These are phyloP conservation scores for Ophraella communa DNA, from an alignment of 2,888 invertebrate species.

Conservation along the genomic window DNA sequence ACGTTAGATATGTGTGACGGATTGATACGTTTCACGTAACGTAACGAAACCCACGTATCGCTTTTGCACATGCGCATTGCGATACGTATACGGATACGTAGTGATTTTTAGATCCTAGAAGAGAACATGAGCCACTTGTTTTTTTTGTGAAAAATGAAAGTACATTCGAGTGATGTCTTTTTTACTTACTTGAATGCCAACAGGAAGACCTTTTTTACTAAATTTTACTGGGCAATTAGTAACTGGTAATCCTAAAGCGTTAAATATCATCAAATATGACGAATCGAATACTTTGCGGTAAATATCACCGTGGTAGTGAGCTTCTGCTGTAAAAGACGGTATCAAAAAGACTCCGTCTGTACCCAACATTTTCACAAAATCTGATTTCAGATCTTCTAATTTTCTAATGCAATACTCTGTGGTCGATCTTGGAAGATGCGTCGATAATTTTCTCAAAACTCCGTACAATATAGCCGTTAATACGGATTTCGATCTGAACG, in stretches of 20 bases:
- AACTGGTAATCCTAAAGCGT: slow-evolving; percentile 81
- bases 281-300: slow-evolving; percentile 74
- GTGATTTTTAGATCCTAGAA: too few relatives aligned
- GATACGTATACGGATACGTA: too few relatives aligned
- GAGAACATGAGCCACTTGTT: too few relatives aligned
- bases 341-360: slow-evolving; percentile 74
- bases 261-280: slow-evolving; percentile 82
- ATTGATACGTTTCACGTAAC: too few relatives aligned
- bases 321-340: slow-evolving; percentile 71
- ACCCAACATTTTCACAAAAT: slow-evolving; percentile 66
- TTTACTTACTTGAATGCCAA: slow-evolving; percentile 70
- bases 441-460: slow-evolving; percentile 53
- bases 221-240: slow-evolving; percentile 84
- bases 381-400: slow-evolving; percentile 29
- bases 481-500: slow-evolving; percentile 71
- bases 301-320: slow-evolving; percentile 73
- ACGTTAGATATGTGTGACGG: too few relatives aligned
- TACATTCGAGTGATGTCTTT: too few relatives aligned
- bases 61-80: too few relatives aligned
- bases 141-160: not conserved
- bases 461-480: slow-evolving; percentile 68
- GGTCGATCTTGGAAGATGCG: slow-evolving; percentile 32
- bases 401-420: slow-evolving; percentile 27
- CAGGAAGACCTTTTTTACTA: slow-evolving; percentile 74
- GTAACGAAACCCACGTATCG: too few relatives aligned